phyloP scores from a whole-genome alignment of 64 coral and sea anemone genomes.

The Acropora yongei region DNA sequence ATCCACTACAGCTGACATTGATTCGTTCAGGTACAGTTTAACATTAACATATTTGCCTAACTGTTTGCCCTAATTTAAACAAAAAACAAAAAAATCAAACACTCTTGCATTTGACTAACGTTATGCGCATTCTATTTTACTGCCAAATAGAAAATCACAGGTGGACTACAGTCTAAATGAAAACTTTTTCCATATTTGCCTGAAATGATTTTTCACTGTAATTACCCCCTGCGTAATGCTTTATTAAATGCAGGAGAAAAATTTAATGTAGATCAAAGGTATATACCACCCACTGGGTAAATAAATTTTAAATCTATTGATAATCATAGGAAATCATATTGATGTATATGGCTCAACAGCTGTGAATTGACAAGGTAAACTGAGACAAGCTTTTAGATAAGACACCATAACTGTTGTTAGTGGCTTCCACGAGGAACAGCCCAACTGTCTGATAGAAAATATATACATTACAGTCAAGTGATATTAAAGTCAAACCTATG shows the following conservation, averaged over 20 bases:
- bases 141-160: no score
- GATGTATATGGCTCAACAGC: not conserved
- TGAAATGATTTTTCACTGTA: not conserved
- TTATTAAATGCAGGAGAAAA: not conserved
- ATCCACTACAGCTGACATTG: no score
- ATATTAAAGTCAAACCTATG: not conserved
- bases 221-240: conserved; percentile 19
- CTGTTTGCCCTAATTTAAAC: no score
- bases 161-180: no score
- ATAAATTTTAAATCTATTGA: conserved; percentile 30
- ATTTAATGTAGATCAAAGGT: not conserved
- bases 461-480: no score
- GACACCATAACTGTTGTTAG: not conserved
- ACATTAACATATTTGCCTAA: no score
- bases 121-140: no score
- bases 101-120: no score
- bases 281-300: conserved; percentile 2
- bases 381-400: not conserved
- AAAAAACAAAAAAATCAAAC: no score
- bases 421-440: no score
- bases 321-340: not conserved
- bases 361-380: not conserved
- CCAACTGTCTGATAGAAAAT: not conserved
- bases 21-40: no score
- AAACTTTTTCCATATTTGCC: not conserved